Conservation (phyloP, 1,140 invertebrate genomes). For the Heterodera schachtii region DNA sequence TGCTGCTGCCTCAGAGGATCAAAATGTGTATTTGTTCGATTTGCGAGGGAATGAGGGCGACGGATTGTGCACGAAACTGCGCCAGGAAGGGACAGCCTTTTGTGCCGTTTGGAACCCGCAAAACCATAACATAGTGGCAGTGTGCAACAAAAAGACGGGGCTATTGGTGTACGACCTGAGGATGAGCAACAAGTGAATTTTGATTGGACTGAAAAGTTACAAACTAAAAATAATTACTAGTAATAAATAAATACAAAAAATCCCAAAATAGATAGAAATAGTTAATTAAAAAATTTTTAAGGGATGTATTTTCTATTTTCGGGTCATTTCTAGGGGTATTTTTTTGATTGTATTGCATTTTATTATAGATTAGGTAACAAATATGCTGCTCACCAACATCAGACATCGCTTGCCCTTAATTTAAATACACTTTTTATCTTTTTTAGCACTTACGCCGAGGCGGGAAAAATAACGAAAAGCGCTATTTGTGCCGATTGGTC, state of each 20-base stretch:
- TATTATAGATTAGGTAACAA: too few species aligned
- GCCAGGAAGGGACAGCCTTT: slow-evolving; percentile 34
- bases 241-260: too few species aligned
- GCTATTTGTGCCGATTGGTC: slow-evolving; percentile 42
- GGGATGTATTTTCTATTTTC: slow-evolving; percentile 39
- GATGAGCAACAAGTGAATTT: slow-evolving; percentile 36
- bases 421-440: slow-evolving; percentile 15
- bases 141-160: slow-evolving; percentile 38
- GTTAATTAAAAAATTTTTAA: too few species aligned
- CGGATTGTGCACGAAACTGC: slow-evolving; percentile 34
- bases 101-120: slow-evolving; percentile 41
- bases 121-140: slow-evolving; percentile 46
- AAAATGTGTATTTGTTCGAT: slow-evolving; percentile 43
- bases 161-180: slow-evolving; percentile 42
- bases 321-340: too few species aligned
- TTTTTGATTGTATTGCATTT: too few species aligned
- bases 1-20: slow-evolving; percentile 46
- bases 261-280: too few species aligned
- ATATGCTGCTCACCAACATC: too few species aligned
- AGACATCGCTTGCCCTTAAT: too few species aligned
- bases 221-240: too few species aligned
- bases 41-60: slow-evolving; percentile 31
- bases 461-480: slow-evolving; percentile 35
- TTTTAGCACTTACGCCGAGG: slow-evolving; percentile 35
- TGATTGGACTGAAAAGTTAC: not conserved